phyloP scores from a whole-genome alignment of 2,888 invertebrate species.

The Acleris emargana region DNA sequence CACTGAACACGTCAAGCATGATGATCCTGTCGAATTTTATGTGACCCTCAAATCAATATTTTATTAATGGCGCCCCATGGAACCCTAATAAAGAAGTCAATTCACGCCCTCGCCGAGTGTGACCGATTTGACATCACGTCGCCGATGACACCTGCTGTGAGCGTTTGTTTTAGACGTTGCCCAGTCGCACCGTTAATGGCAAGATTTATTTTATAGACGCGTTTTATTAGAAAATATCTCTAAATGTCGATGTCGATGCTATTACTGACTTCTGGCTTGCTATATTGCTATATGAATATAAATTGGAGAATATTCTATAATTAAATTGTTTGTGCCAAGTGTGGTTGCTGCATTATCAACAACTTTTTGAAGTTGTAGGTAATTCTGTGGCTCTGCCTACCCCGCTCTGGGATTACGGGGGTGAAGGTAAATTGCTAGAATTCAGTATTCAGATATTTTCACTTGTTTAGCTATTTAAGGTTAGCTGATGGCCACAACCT shows the following conservation, averaged over 20 bases:
- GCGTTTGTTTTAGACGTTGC: slow-evolving; percentile 56
- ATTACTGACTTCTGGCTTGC: slow-evolving; percentile 21
- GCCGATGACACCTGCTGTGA: slow-evolving; percentile 67
- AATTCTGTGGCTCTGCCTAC: too few species aligned
- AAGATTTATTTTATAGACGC: slow-evolving; percentile 23
- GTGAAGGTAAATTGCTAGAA: too few species aligned
- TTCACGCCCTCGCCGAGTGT: slow-evolving; percentile 56
- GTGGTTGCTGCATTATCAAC: too few species aligned
- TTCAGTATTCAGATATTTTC: not conserved
- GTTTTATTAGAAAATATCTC: slow-evolving; percentile 20
- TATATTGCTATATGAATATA: slow-evolving; percentile 6
- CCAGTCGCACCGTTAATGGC: slow-evolving; percentile 31
- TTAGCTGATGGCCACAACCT: too few species aligned
- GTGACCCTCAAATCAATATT: slow-evolving; percentile 7
- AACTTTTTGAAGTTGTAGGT: too few species aligned
- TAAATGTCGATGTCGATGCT: slow-evolving; percentile 8
- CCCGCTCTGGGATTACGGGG: too few species aligned
- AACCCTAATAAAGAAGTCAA: slow-evolving; percentile 60
- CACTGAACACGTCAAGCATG: not conserved
- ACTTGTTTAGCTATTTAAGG: too few species aligned
- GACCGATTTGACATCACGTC: slow-evolving; percentile 63
- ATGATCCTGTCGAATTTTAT: slow-evolving; percentile 16
- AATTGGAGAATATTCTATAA: slow-evolving; percentile 6
- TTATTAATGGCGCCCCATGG: slow-evolving; percentile 37
- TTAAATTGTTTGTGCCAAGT: too few species aligned